Conservation (phyloP, 1,140 invertebrate species). For the Drosophila burlai region DNA sequence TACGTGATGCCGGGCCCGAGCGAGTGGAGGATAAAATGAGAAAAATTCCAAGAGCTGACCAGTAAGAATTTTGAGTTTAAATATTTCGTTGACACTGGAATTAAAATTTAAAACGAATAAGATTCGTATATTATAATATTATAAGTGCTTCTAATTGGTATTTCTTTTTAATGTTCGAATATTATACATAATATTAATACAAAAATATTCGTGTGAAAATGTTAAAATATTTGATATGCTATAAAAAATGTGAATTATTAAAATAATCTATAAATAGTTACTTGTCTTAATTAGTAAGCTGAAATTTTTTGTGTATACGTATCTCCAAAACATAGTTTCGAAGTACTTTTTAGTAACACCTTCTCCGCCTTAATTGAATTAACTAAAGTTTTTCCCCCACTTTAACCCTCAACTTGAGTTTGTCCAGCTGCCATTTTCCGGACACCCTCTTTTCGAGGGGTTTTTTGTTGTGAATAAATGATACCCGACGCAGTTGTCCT, state of each 20-base stretch:
- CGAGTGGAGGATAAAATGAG: conserved; percentile 2
- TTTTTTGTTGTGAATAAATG: conserved; percentile 66
- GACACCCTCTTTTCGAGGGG: conserved; percentile 8
- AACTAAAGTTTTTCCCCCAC: conserved; percentile 8
- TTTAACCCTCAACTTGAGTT: conserved; percentile 25
- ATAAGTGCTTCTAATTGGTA: background rate
- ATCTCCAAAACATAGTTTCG: background rate
- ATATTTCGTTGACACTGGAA: conserved; percentile 1
- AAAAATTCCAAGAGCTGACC: conserved; percentile 43
- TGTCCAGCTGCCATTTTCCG: conserved; percentile 40
- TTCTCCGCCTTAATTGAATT: conserved; percentile 36
- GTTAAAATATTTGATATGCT: too few relatives aligned
- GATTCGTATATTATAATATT: too few relatives aligned
- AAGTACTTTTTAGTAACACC: conserved; percentile 4
- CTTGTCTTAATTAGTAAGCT: background rate
- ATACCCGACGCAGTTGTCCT: conserved; percentile 55
- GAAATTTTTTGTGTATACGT: background rate
- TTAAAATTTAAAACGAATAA: background rate
- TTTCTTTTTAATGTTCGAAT: background rate
- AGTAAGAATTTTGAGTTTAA: conserved; percentile 31
- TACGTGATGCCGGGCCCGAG: conserved; percentile 29
- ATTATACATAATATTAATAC: background rate
- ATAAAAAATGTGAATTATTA: too few relatives aligned
- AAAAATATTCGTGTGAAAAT: too few relatives aligned
- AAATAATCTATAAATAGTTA: too few relatives aligned